Evolutionary conservation across 2,113 vertebrate species (phyloP).

Genomic region (Cariama cristata): DNA sequence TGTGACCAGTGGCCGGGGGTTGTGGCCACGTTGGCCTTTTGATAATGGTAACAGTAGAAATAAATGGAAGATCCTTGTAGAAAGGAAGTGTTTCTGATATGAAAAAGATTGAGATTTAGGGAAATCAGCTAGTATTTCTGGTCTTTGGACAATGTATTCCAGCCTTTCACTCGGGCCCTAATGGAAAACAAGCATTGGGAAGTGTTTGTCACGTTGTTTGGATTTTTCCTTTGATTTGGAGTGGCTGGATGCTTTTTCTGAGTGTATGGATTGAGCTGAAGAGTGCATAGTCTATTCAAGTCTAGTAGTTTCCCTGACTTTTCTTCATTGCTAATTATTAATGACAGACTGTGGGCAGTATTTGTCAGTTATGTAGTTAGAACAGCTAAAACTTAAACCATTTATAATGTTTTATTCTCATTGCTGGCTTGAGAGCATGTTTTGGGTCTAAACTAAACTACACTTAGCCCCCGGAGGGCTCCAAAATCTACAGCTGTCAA

Average conservation of each 20-base stretch:
- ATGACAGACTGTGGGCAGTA: background rate
- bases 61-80: background rate
- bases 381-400: background rate
- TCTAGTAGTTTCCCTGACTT: background rate
- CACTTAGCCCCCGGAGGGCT: background rate
- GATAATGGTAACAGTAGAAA: background rate
- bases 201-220: background rate
- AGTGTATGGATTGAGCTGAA: background rate
- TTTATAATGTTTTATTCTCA: background rate
- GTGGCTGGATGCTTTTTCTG: background rate
- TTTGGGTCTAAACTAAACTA: background rate
- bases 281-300: background rate
- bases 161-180: background rate
- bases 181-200: conserved; percentile 7
- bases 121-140: background rate
- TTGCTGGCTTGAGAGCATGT: background rate
- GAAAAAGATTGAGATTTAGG: background rate
- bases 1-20: accelerated
- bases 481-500: background rate
- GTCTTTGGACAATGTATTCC: background rate
- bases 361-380: background rate
- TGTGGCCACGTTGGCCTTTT: background rate
- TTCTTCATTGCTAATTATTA: background rate
- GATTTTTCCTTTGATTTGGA: background rate
- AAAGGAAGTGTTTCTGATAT: background rate